Evolutionary conservation across 2,113 vertebrate species (phyloP).

Genomic region (Petroica traversi): DNA sequence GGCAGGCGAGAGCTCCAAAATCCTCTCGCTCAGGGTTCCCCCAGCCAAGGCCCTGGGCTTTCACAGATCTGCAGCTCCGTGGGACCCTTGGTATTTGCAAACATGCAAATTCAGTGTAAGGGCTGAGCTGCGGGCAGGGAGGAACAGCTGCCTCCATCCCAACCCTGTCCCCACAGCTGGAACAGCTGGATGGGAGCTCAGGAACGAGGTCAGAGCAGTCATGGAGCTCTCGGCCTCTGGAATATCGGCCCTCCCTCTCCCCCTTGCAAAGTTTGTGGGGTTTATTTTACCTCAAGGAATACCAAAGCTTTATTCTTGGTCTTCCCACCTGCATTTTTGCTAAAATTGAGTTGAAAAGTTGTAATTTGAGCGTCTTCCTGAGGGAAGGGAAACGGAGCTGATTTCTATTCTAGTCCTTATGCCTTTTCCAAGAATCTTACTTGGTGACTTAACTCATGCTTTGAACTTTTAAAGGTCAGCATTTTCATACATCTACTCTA

Average conservation of each 20-base stretch:
- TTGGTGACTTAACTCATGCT: not conserved
- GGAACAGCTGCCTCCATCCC: not conserved
- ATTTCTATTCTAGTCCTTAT: not conserved
- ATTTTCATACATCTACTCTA: not conserved
- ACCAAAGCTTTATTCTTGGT: not conserved
- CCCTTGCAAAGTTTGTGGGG: not conserved
- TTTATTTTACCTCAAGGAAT: not conserved
- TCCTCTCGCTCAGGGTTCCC: not conserved
- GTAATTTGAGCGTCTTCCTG: not conserved
- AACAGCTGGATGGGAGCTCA: rapidly evolving
- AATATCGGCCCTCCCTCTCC: not conserved
- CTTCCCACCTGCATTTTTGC: not conserved
- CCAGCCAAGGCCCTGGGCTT: not conserved
- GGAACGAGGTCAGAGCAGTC: not conserved
- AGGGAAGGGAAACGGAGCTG: not conserved
- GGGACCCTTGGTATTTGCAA: not conserved
- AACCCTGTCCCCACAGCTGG: rapidly evolving
- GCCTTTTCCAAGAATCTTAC: not conserved
- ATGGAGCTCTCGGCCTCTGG: not conserved
- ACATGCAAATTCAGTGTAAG: not conserved
- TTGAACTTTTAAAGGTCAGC: not conserved
- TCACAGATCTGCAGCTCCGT: not conserved
- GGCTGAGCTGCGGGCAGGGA: not conserved
- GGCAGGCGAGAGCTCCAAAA: not conserved
- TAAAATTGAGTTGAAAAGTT: not conserved